phyloP scores from a whole-genome alignment of 2,797 vertebrate genomes.

The Ambastaia sidthimunki region DNA sequence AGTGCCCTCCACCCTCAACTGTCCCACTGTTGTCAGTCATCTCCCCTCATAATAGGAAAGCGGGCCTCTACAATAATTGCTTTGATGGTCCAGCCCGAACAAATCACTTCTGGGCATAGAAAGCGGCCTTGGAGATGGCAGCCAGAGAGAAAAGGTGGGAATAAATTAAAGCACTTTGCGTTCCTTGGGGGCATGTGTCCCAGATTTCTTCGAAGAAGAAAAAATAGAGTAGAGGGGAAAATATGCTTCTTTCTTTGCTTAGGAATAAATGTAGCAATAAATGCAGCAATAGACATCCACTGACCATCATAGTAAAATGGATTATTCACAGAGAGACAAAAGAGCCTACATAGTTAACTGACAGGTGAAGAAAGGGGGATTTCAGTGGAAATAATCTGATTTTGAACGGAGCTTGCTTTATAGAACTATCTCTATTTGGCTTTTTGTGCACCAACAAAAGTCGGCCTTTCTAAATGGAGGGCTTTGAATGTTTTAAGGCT shows the following conservation, averaged over 20 bases:
- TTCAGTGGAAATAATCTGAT: conserved; percentile 95
- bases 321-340: conserved; percentile 88
- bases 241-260: conserved; percentile 69
- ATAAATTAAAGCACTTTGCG: conserved; percentile 97
- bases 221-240: conserved; percentile 76
- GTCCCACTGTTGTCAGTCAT: conserved; percentile 92
- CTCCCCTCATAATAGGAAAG: conserved; percentile 92
- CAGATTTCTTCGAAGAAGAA: conserved; percentile 88
- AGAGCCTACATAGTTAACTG: conserved; percentile 91
- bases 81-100: conserved; percentile 98
- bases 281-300: conserved; percentile 86
- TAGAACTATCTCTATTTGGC: conserved; percentile 80
- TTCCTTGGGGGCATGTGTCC: conserved; percentile 98
- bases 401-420: conserved; percentile 82
- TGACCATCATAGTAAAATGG: conserved; percentile 83
- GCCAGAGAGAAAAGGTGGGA: conserved; percentile 98
- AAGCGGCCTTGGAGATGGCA: conserved; percentile 93
- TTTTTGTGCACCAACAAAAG: conserved; percentile 85
- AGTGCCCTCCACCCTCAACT: conserved; percentile 73
- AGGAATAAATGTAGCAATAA: conserved; percentile 84
- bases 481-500: conserved; percentile 81
- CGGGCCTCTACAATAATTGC: conserved; percentile 95
- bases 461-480: conserved; percentile 77
- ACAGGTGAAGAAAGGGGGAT: conserved; percentile 92
- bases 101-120: conserved; percentile 99